Evolutionary conservation across 2,888 invertebrate genomes (phyloP).

Genomic region (Copidosoma aretas): DNA sequence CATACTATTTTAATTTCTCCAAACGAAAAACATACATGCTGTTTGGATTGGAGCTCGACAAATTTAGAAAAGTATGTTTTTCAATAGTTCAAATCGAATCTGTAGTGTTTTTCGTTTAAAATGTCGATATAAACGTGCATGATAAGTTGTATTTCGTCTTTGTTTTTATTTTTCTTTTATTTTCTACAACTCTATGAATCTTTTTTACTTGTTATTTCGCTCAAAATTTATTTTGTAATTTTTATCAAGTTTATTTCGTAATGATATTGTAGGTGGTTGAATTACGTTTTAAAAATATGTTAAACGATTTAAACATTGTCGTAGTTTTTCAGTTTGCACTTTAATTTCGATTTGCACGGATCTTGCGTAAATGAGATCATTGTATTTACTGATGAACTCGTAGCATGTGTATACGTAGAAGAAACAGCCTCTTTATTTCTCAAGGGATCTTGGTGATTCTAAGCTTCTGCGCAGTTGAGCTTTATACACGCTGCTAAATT

Average conservation of each 20-base stretch:
- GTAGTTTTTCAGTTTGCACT: slow-evolving; percentile 11
- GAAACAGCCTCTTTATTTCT: slow-evolving; percentile 58
- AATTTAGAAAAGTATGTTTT: too few species aligned
- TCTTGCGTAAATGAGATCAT: not conserved
- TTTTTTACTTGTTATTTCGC: not conserved
- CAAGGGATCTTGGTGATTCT: slow-evolving; percentile 33
- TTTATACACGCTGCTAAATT: slow-evolving; percentile 11
- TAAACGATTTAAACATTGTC: not conserved
- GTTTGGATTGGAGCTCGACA: too few species aligned
- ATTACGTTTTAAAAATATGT: not conserved
- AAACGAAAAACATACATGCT: too few species aligned
- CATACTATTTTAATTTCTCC: too few species aligned
- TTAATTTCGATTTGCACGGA: slow-evolving; percentile 11
- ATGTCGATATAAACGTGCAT: not conserved
- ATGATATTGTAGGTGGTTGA: slow-evolving; percentile 3
- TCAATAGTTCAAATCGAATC: too few species aligned
- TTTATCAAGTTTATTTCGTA: not conserved
- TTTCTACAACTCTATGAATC: slow-evolving; percentile 3
- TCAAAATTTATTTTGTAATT: not conserved
- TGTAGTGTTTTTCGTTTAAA: too few species aligned
- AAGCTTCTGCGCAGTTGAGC: slow-evolving; percentile 28
- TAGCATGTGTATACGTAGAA: slow-evolving; percentile 45
- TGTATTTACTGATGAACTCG: slow-evolving; percentile 8
- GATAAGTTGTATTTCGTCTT: not conserved
- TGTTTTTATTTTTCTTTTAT: not conserved